Evolutionary conservation across 23 tunicate species (phyloP).

Genomic region (Ascidia mentula): DNA sequence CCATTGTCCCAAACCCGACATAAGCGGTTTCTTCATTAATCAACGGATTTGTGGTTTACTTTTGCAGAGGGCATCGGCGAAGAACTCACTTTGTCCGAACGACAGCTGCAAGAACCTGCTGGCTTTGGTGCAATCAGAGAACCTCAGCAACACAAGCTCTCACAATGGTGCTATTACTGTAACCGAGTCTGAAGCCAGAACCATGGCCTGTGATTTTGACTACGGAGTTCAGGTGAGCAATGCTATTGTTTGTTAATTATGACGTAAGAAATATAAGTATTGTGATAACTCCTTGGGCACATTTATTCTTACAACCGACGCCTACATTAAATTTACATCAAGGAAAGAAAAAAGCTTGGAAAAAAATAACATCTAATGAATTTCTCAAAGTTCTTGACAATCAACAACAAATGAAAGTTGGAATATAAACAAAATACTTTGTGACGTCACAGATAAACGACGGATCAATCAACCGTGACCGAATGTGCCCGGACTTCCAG

Average conservation of each 20-base stretch:
- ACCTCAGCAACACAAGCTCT: conserved; percentile 30
- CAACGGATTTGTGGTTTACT: background rate
- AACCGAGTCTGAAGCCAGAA: conserved; percentile 85
- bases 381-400: too few relatives aligned
- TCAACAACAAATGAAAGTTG: too few relatives aligned
- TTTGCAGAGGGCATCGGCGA: background rate
- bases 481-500: conserved; percentile 61
- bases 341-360: too few relatives aligned
- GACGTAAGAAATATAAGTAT: too few relatives aligned
- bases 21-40: too few relatives aligned
- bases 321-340: too few relatives aligned
- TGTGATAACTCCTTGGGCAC: too few relatives aligned
- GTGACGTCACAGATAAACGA: conserved; percentile 62
- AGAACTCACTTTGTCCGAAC: conserved; percentile 34
- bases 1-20: too few relatives aligned
- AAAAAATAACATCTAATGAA: too few relatives aligned
- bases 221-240: conserved; percentile 95
- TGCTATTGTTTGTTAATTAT: too few relatives aligned
- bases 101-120: conserved; percentile 83
- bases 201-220: conserved; percentile 88
- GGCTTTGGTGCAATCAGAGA: conserved; percentile 45
- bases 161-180: conserved; percentile 39
- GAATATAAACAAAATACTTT: too few relatives aligned
- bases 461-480: conserved; percentile 80
- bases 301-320: too few relatives aligned